Conservation (phyloP, 1,140 invertebrate genomes). For the Aphaenogaster floridana region DNA sequence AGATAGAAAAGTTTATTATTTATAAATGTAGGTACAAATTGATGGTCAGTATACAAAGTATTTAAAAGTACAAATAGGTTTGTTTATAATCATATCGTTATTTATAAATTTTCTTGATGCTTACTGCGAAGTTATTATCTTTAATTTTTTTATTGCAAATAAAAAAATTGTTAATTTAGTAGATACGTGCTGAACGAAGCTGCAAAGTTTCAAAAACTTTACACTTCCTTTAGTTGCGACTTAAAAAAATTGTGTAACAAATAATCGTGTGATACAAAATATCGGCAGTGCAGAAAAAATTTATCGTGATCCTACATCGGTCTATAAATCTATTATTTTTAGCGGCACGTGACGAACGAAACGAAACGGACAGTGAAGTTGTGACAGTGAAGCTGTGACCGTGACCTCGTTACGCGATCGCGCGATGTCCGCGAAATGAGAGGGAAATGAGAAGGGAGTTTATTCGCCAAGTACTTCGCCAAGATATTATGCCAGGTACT, state of each 20-base stretch:
- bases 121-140: no score
- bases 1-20: neutral
- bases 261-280: neutral
- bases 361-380: slow-evolving; percentile 5
- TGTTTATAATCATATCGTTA: no score
- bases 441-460: slow-evolving; percentile 27
- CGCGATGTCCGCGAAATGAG: neutral
- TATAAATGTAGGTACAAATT: no score
- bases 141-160: no score
- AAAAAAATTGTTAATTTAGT: no score
- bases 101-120: no score
- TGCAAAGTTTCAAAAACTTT: neutral
- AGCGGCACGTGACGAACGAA: slow-evolving; percentile 18
- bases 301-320: neutral
- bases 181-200: no score
- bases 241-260: neutral
- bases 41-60: no score
- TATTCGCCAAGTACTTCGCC: slow-evolving; percentile 18
- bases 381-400: slow-evolving; percentile 24
- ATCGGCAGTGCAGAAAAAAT: neutral
- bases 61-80: no score
- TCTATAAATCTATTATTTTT: slow-evolving; percentile 7
- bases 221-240: neutral
- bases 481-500: slow-evolving; percentile 20
- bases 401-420: slow-evolving; percentile 33